Evolutionary conservation across 1,140 invertebrate species (phyloP), one percentile per base, ranked within the genome.

Genomic region (Rhopalosiphum padi): DNA sequence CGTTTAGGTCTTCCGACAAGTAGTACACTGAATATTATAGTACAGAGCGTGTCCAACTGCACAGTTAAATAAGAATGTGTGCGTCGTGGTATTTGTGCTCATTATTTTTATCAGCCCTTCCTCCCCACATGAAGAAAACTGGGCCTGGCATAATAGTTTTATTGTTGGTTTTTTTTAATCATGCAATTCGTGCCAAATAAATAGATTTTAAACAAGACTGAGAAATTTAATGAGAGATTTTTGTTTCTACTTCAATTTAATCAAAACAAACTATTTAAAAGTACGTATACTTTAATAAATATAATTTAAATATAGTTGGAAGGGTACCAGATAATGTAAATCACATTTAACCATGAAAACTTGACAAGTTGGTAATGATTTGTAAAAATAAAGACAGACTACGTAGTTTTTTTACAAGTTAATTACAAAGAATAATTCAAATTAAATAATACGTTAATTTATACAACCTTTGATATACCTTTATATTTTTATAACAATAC

Each of bases 151-250:
- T 77, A 21, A 77, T 21, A 77, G 5, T 77, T 77, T 77, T 30
- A 53, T 51, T 46, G n/a, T 53, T 37, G 8, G 8, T 51, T 51
- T 51, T 89, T 55, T 55, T 23, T 2, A 53, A 53, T 53, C 22
- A 9, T 87, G 85, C 25, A 23, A n/a, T 46, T 11, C 88, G 88
- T 89, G 88, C 88, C 88, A 55, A 89, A 53, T 53, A 23, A 89
- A 89, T 89, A 53, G 48, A 53, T 89, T 53, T 53, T 89, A 53
- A 89, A 89, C 8, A 35, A 55, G 22, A 37, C 35, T 23, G 9
- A 35, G 23, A 35, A 55, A 89, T 89, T 89, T 53, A 89, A 89
- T 89, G n/a, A 53, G 87, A 25, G 35, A 53, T 25, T 89, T 89
- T 89, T 48, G 23, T 51, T 89, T 53, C 46, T n/a, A 37, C 23